These are phyloP conservation scores for Poecilia picta DNA, from an alignment of 2,797 vertebrate genomes.

Conservation along the genomic window DNA sequence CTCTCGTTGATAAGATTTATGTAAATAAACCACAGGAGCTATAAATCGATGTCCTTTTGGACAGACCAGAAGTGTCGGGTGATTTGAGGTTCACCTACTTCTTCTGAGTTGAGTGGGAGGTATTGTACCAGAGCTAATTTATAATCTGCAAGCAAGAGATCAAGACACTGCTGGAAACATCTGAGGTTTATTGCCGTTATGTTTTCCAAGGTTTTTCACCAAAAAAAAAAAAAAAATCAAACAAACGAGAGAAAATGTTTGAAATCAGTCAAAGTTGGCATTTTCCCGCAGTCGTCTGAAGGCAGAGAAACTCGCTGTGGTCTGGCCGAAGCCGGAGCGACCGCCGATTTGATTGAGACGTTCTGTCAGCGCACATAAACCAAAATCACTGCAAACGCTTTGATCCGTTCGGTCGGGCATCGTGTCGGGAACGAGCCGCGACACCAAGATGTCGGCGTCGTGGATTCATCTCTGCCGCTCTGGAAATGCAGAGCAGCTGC, in stretches of 20 bases:
- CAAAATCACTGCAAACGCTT: constrained; percentile 31
- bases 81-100: background rate
- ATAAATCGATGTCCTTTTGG: background rate
- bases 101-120: constrained; percentile 4
- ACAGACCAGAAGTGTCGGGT: background rate
- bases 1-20: background rate
- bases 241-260: constrained; percentile 10
- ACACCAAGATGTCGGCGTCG: constrained; percentile 3
- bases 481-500: constrained; percentile 3
- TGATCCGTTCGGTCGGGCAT: constrained; percentile 18
- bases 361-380: constrained; percentile 40
- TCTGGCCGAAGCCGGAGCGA: constrained; percentile 31
- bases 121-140: background rate
- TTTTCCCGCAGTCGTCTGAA: constrained; percentile 11
- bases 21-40: background rate
- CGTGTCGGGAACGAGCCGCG: constrained; percentile 11
- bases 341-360: constrained; percentile 25
- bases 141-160: background rate
- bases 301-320: constrained; percentile 30
- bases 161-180: constrained; percentile 1
- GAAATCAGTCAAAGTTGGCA: constrained; percentile 6
- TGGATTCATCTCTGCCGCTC: constrained; percentile 1
- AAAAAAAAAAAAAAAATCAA: background rate
- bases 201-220: constrained; percentile 3
- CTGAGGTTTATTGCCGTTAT: background rate